Evolutionary conservation across 2,888 invertebrate species (phyloP).

Genomic region (Hirtodrosophila histrioides): DNA sequence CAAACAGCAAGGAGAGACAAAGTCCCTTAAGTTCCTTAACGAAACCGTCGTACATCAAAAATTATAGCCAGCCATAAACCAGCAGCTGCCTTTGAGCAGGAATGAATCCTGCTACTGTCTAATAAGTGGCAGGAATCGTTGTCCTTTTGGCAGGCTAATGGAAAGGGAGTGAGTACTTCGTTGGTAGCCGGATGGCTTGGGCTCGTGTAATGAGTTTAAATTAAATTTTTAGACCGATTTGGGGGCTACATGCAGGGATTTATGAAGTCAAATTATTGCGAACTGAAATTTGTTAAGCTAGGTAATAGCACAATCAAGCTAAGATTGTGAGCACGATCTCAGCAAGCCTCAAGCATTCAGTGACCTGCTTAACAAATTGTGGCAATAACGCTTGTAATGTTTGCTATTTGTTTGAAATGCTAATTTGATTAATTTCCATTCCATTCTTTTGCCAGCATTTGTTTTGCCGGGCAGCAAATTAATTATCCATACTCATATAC

Average conservation of each 20-base stretch:
- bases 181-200: not conserved
- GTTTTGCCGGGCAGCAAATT: constrained; percentile 33
- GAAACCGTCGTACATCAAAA: constrained; percentile 22
- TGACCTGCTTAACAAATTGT: constrained; percentile 67
- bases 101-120: not conserved
- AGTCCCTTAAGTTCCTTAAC: constrained; percentile 13
- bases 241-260: constrained; percentile 5
- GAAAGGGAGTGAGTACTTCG: no score
- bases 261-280: constrained; percentile 7
- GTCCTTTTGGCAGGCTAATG: no score
- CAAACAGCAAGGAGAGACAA: constrained; percentile 5
- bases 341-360: not conserved
- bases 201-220: constrained; percentile 11
- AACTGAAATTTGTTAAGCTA: not conserved
- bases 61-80: constrained; percentile 14
- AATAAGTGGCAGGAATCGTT: not conserved
- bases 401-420: constrained; percentile 75
- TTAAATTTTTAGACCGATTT: constrained; percentile 16
- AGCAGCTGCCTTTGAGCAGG: not conserved
- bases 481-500: constrained; percentile 49
- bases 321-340: no score
- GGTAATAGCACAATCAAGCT: not conserved
- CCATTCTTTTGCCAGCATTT: constrained; percentile 31
- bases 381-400: constrained; percentile 69
- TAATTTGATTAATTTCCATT: constrained; percentile 78